Conservation (phyloP, 35 echinoderm and acorn worm genomes). For the Acanthaster planci region DNA sequence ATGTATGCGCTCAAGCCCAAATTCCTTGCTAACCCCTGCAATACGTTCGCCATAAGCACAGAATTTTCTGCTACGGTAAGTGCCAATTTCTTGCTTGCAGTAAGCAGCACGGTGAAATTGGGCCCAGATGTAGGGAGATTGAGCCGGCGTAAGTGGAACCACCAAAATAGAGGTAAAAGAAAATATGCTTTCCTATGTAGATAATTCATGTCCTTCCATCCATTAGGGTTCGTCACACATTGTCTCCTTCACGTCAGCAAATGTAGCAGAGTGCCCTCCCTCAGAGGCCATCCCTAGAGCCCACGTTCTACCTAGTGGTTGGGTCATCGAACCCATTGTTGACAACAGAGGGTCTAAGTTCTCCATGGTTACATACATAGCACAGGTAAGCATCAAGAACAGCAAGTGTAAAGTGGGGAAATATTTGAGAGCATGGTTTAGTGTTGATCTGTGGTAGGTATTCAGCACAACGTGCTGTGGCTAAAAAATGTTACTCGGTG, state of each 20-base stretch:
- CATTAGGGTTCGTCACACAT: conserved; percentile 66
- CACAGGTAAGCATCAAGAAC: conserved; percentile 55
- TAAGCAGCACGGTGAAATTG: too few relatives aligned
- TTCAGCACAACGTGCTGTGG: not conserved
- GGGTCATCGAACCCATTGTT: conserved; percentile 81
- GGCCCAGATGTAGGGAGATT: too few relatives aligned
- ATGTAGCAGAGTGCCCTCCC: conserved; percentile 70
- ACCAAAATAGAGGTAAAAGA: too few relatives aligned
- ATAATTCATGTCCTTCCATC: not conserved
- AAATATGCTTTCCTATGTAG: too few relatives aligned
- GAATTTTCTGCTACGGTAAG: too few relatives aligned
- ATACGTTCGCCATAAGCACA: too few relatives aligned
- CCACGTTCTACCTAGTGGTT: conserved; percentile 77
- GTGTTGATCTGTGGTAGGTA: not conserved
- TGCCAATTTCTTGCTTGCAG: too few relatives aligned
- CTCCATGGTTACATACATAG: conserved; percentile 90
- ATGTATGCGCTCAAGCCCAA: too few relatives aligned
- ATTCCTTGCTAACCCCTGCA: too few relatives aligned
- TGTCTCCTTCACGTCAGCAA: conserved; percentile 69
- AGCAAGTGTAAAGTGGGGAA: too few relatives aligned
- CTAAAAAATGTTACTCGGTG: too few relatives aligned
- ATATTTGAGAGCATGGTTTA: not conserved
- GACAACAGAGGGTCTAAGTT: conserved; percentile 38
- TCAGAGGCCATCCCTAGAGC: conserved; percentile 38
- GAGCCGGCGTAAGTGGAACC: too few relatives aligned